phyloP scores from a whole-genome alignment of 2,888 invertebrate species.

The Pocota personata region DNA sequence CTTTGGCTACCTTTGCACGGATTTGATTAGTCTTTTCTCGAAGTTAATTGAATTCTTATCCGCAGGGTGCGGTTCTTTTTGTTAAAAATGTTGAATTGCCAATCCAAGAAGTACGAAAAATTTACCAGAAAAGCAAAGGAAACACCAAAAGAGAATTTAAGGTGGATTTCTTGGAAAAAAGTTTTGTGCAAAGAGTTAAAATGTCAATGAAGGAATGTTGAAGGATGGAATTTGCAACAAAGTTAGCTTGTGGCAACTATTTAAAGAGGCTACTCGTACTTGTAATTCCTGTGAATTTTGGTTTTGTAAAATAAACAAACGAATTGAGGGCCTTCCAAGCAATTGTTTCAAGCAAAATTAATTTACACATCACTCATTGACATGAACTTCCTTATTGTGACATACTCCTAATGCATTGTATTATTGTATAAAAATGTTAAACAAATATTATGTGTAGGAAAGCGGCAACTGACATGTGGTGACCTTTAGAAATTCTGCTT shows the following conservation, averaged over 20 bases:
- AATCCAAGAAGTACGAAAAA: not conserved
- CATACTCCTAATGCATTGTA: no score
- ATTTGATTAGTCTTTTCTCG: not conserved
- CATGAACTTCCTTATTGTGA: no score
- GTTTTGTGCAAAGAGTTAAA: not conserved
- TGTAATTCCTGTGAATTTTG: no score
- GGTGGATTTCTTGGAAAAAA: not conserved
- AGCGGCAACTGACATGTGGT: no score
- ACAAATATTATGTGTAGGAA: no score
- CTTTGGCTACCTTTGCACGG: conserved; percentile 5
- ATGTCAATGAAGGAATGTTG: not conserved
- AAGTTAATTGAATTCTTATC: conserved; percentile 17
- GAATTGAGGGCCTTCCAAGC: no score
- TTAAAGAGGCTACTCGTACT: no score
- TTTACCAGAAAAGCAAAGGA: not conserved
- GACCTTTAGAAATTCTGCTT: no score
- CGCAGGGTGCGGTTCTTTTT: not conserved
- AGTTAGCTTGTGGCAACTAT: not conserved
- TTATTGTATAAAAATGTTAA: no score
- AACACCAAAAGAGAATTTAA: not conserved
- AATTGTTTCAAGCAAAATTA: no score
- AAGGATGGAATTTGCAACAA: not conserved
- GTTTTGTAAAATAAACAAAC: no score
- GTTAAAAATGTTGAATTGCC: not conserved
- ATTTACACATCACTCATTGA: no score